A percentile compares a stretch with the other conserved stretches of the same genome.
Evolutionary conservation across 2,113 vertebrate species (phyloP).

Genomic region (Spea bombifrons): DNA sequence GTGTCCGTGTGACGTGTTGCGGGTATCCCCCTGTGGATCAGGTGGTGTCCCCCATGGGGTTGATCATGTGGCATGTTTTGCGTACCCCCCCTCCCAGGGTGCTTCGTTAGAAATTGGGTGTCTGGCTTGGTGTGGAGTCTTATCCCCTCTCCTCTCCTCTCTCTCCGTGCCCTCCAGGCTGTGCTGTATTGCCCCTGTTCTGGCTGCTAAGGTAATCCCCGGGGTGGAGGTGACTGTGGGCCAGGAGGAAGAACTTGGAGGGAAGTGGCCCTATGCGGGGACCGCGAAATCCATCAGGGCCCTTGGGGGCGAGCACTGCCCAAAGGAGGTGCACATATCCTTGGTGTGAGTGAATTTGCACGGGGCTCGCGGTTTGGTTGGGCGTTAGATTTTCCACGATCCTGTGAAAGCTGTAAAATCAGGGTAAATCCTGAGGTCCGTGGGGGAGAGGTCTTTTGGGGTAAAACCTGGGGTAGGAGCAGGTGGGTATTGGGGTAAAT

Average conservation of each 20-base stretch:
- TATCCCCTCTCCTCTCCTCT: neutral
- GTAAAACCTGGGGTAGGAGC: neutral
- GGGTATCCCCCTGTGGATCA: too few relatives aligned
- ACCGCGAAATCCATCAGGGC: conserved; percentile 75
- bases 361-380: too few relatives aligned
- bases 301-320: conserved; percentile 76
- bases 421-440: too few relatives aligned
- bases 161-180: conserved; percentile 58
- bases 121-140: too few relatives aligned
- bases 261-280: conserved; percentile 79
- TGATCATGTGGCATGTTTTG: too few relatives aligned
- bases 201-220: conserved; percentile 77
- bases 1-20: too few relatives aligned
- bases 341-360: conserved; percentile 47
- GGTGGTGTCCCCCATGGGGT: too few relatives aligned
- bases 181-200: conserved; percentile 80
- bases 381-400: too few relatives aligned
- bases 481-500: neutral
- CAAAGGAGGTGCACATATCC: conserved; percentile 84
- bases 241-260: conserved; percentile 78
- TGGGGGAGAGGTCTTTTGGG: neutral
- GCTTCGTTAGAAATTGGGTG: too few relatives aligned
- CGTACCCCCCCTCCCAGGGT: too few relatives aligned
- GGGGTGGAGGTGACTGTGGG: conserved; percentile 82
- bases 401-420: too few relatives aligned